A percentile compares a stretch with the other conserved stretches of the same genome.
These are phyloP conservation scores for Margarornis squamiger DNA, from an alignment of 2,797 vertebrate genomes.

Conservation along the genomic window DNA sequence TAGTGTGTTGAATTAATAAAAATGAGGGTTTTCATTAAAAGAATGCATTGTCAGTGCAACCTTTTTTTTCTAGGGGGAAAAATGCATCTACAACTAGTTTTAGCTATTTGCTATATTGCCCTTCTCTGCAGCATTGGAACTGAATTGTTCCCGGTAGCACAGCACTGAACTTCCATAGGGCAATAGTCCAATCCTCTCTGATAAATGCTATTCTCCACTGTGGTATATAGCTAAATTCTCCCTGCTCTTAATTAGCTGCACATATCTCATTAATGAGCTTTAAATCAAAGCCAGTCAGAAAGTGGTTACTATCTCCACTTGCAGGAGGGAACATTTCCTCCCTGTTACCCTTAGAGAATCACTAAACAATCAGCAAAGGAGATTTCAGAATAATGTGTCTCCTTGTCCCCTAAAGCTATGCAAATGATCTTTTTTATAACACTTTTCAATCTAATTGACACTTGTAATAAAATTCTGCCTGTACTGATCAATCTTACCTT, in stretches of 20 bases:
- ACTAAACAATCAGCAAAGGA: constrained; percentile 61
- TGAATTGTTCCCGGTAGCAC: background rate
- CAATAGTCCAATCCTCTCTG: constrained; percentile 27
- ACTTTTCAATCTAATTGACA: constrained; percentile 71
- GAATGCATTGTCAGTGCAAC: background rate
- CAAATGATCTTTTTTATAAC: constrained; percentile 69
- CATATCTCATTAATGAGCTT: constrained; percentile 55
- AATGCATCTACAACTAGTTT: background rate
- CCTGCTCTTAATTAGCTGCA: constrained; percentile 56
- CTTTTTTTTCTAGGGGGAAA: constrained; percentile 4
- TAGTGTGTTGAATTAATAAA: constrained; percentile 18
- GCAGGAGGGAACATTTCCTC: constrained; percentile 43
- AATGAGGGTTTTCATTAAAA: background rate
- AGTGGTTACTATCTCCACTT: constrained; percentile 42
- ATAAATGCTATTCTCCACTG: constrained; percentile 46
- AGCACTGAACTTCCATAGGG: constrained; percentile 38
- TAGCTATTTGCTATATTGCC: background rate
- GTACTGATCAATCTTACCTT: constrained; percentile 63
- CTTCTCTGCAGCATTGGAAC: background rate
- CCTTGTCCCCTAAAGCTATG: constrained; percentile 58
- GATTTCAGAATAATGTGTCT: constrained; percentile 63
- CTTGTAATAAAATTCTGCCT: constrained; percentile 67
- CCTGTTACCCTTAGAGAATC: constrained; percentile 44
- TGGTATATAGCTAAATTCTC: constrained; percentile 50
- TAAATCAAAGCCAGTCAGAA: constrained; percentile 61